Evolutionary conservation across 1,140 invertebrate genomes (phyloP), one percentile per base, ranked within the genome.

Genomic region (Augochlora pura): DNA sequence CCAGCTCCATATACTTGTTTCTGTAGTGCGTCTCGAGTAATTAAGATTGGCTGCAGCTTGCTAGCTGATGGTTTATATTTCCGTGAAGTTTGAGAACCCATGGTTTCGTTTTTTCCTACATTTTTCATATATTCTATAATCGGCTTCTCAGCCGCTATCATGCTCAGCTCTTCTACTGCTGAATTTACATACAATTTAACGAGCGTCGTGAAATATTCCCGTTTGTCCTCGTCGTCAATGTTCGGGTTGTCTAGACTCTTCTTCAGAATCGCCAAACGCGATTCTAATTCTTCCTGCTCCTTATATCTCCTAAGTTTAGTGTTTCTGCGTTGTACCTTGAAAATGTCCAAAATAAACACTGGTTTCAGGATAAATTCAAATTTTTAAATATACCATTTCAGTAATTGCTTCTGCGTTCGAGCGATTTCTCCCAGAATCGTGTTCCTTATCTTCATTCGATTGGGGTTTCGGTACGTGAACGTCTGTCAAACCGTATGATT

Each of bases 1-100:
- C 99, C 99, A 57, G 96, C 93, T 10, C 99, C 99, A 93, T 96
- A 99, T 4, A 99, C 97, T 80, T 97, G 95, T 92, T 99, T 99
- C 93, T 99, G 98, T 0, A 97, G 79, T 54, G 95, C 95, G 93
- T 98, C 96, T 87, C 96, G 96, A 0, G 98, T 99, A 42, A 99
- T 98, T 67, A 99, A 98, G 78, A 99, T 97, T 0, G 98, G 97
- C 90, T 96, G 95, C n/a, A 98, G 89, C 8, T 96, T 95, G 25
- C 89, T 80, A 63, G 91, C 81, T 21, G 92, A 89, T 7, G 89
- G 89, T 88, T 91, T 92, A 27, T 88, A 91, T 66, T 90, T 91
- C 1, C 91, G 89, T 49, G 90, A 90, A n/a, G 85, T 86, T 66
- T 91, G 90, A 85, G 84, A 64, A 10, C 59, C 68, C 62, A 73